These are phyloP conservation scores for Porites australiensis DNA, from an alignment of 64 coral and sea anemone genomes.

Conservation along the genomic window DNA sequence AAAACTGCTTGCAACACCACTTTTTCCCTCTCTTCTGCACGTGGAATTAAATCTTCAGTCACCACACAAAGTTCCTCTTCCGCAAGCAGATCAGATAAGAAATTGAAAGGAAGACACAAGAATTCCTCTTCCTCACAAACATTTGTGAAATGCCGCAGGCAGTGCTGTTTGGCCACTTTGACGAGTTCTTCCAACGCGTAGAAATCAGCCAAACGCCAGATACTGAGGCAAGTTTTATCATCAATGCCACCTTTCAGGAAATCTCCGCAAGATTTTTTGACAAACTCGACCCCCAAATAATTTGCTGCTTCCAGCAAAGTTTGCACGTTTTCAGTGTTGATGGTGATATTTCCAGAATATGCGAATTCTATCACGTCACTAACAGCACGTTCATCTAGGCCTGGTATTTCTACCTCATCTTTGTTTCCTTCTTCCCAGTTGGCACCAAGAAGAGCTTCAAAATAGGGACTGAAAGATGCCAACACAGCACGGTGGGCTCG, in stretches of 20 bases:
- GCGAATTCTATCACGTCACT: constrained; percentile 85
- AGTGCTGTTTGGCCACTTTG: constrained; percentile 49
- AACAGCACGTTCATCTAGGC: constrained; percentile 36
- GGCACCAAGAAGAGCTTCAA: constrained; percentile 65
- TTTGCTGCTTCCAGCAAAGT: constrained; percentile 75
- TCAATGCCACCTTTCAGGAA: constrained; percentile 61
- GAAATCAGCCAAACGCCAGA: constrained; percentile 68
- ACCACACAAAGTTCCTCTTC: constrained; percentile 66
- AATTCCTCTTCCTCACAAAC: constrained; percentile 61
- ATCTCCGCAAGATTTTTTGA: constrained; percentile 71
- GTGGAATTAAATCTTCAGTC: constrained; percentile 63
- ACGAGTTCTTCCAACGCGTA: constrained; percentile 55
- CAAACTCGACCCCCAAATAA: constrained; percentile 77
- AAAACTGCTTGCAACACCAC: constrained; percentile 71
- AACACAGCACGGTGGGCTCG: constrained; percentile 76
- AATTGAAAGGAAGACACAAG: constrained; percentile 36
- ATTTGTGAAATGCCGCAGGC: constrained; percentile 57
- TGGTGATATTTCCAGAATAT: constrained; percentile 78
- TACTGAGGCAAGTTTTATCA: constrained; percentile 39
- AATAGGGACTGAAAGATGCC: constrained; percentile 76
- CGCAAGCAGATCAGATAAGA: constrained; percentile 61
- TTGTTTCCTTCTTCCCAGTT: constrained; percentile 69
- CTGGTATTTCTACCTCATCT: constrained; percentile 64
- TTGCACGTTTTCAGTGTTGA: constrained; percentile 71
- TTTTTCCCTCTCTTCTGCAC: constrained; percentile 68